phyloP scores from a whole-genome alignment of 1,140 invertebrate genomes.

The Drosophila equinoxialis region DNA sequence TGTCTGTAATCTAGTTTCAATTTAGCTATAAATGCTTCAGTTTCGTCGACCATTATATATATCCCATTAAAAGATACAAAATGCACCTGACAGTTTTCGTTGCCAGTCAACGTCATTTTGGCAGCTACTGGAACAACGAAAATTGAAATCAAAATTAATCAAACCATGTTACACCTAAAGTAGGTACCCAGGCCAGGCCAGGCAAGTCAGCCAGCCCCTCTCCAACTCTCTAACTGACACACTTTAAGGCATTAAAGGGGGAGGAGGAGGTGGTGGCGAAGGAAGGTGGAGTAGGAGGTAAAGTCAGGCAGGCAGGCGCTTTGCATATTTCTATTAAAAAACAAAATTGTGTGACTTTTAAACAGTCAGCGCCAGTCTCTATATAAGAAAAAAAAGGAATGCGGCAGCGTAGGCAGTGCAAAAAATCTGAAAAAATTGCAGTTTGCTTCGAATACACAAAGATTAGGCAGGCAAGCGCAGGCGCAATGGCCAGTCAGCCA shows the following conservation, averaged over 20 bases:
- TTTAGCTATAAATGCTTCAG: background rate
- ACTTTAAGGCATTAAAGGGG: conserved; percentile 16
- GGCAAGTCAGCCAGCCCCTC: conserved; percentile 3
- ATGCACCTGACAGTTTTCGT: conserved; percentile 53
- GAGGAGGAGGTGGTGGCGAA: conserved; percentile 13
- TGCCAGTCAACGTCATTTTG: conserved; percentile 43
- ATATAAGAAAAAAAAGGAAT: conserved; percentile 47
- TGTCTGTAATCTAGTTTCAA: conserved; percentile 2
- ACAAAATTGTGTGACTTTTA: conserved; percentile 34
- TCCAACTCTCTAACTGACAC: background rate
- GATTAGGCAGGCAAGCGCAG: conserved; percentile 39
- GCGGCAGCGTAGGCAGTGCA: conserved; percentile 68
- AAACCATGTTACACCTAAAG: conserved; percentile 47
- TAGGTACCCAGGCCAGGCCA: conserved; percentile 1
- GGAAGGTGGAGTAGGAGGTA: conserved; percentile 22
- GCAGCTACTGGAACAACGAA: conserved; percentile 59
- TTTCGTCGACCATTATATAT: background rate
- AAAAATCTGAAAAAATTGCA: conserved; percentile 30
- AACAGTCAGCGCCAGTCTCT: conserved; percentile 36
- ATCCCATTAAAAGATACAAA: conserved; percentile 39
- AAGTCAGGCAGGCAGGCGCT: conserved; percentile 51
- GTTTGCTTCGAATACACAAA: conserved; percentile 36
- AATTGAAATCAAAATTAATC: conserved; percentile 81
- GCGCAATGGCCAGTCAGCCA: conserved; percentile 24
- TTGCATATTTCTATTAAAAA: conserved; percentile 65